Base-by-base conservation (phyloP, 2,797 vertebrate species). In the Balearica regulorum region DNA sequence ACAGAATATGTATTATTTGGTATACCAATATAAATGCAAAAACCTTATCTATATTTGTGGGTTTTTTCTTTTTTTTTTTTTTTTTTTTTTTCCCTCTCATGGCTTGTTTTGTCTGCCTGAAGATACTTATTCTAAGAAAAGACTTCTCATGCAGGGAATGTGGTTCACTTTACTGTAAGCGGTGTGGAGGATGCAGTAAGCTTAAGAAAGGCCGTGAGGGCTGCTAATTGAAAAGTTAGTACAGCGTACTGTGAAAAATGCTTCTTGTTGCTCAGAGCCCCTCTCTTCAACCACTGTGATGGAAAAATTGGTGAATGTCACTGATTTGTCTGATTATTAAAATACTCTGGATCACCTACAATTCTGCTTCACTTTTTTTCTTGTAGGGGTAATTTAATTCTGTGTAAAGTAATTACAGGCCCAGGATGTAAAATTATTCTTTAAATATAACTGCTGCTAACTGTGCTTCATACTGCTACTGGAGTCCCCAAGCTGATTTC, bases 381-480 rank as follows among this genome's bases (percentile, higher is more conserved):
- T 87, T 1, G 13, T 77, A 61, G 31, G 77, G 33, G 37, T 91
- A 83, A 87, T 95, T 95, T 93, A 93, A 77, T 90, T 84, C n/a
- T 49, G 20, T 73, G 16, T 83, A 66, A 91, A 76, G 65, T 91
- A 88, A 93, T 95, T 95, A 94, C 66, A 91, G 83, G 66, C 16
- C 9, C 25, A 62, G 39, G 33, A 25, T 62, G 46, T 93, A 53
- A 80, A 82, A 94, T 82, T 75, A 31, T 68, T 73, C 13, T 48
- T 88, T 89, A 79, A 92, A 62, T 92, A 81, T 39, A 54, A 65
- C 48, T 57, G 48, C 93, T 88, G 22, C 43, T 88, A 70, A 49
- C 66, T 57, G 19, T 77, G 24, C 72, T 84, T 83, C 3, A 5
- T 39, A 37, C 12, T 51, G 35, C 54, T 86, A 11, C 39, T 4